Evolutionary conservation across 2,113 vertebrate species (phyloP).

Genomic region (Regulus satrapa): DNA sequence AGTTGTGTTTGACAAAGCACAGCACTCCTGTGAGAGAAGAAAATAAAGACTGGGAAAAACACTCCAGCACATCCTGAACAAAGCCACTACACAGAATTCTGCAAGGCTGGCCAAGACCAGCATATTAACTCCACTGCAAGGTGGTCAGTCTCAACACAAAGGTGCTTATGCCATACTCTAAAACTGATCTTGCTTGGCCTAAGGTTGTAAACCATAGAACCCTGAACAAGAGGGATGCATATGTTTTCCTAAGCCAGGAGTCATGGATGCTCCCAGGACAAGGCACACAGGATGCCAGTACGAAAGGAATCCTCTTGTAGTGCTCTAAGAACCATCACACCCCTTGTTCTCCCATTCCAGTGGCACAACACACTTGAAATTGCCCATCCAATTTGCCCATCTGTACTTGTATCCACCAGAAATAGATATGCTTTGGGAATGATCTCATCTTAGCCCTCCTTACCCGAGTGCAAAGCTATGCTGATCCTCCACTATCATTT

Average conservation of each 20-base stretch:
- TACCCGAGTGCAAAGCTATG: not conserved
- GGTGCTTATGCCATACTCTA: not conserved
- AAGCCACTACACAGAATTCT: not conserved
- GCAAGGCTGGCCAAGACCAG: not conserved
- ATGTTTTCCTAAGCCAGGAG: not conserved
- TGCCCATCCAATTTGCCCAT: not conserved
- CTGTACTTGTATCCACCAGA: not conserved
- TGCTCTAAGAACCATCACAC: not conserved
- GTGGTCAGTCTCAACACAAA: not conserved
- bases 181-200: not conserved
- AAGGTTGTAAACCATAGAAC: not conserved
- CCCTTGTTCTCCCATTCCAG: not conserved
- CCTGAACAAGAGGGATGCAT: not conserved
- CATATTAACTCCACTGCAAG: not conserved
- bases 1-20: not conserved
- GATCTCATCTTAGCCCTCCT: not conserved
- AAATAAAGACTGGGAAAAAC: not conserved
- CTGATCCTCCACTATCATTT: not conserved
- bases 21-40: not conserved
- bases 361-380: not conserved
- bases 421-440: accelerated
- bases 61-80: not conserved
- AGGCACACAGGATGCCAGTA: not conserved
- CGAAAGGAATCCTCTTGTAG: not conserved
- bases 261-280: not conserved